These are phyloP conservation scores for Hydrotaea cyrtoneurina DNA, from an alignment of 2,888 invertebrate species.

Conservation along the genomic window DNA sequence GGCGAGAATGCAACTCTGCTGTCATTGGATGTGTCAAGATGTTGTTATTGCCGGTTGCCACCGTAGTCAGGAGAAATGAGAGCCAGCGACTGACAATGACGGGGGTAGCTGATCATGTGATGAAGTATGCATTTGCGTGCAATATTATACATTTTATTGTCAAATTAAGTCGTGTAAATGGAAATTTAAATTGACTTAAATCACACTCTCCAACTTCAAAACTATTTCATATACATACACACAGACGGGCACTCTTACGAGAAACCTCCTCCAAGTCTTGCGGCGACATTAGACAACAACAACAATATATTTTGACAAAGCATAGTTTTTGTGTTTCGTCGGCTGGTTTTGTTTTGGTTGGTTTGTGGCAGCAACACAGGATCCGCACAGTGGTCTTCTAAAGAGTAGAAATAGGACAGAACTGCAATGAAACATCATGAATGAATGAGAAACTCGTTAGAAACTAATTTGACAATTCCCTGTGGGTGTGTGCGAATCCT, in stretches of 20 bases:
- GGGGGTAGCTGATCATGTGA: not conserved
- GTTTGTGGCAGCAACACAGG: not conserved
- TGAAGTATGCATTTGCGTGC: constrained; percentile 59
- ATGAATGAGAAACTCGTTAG: no score
- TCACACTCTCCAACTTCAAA: constrained; percentile 54
- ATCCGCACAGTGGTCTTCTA: no score
- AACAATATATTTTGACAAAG: not conserved
- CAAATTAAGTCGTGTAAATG: constrained; percentile 68
- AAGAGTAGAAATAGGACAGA: no score
- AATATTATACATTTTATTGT: constrained; percentile 64
- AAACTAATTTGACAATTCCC: no score
- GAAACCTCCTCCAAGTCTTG: not conserved
- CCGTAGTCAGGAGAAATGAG: constrained; percentile 24
- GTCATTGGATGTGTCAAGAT: constrained; percentile 56
- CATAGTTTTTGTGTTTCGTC: not conserved
- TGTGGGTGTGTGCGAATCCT: no score
- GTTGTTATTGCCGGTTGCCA: constrained; percentile 40
- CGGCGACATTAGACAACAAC: not conserved
- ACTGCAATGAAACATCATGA: no score
- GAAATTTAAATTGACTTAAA: constrained; percentile 67
- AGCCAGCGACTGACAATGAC: not conserved
- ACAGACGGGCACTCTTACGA: not conserved
- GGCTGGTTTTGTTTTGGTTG: not conserved
- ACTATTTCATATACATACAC: not conserved
- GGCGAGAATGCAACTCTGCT: constrained; percentile 48